Evolutionary conservation across 1,140 invertebrate genomes (phyloP), one percentile per base, ranked within the genome.

Genomic region (Batillaria attramentaria): DNA sequence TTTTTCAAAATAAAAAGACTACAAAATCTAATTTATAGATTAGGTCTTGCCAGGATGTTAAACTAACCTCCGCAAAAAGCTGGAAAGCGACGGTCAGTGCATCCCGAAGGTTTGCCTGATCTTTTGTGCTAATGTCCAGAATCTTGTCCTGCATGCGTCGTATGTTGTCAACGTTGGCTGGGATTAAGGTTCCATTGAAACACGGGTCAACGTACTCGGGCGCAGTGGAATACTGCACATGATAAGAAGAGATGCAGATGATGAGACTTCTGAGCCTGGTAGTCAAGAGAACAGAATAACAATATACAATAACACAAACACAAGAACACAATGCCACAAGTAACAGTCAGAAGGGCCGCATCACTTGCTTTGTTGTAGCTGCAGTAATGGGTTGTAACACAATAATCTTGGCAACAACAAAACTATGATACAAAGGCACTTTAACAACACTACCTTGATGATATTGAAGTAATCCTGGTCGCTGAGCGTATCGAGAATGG

Each of bases 401-500:
- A n/a, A n/a, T n/a, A n/a, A n/a, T n/a, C n/a, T n/a, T n/a, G n/a
- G n/a, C n/a, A n/a, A n/a, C n/a, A n/a, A n/a, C n/a, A n/a, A n/a
- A n/a, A n/a, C n/a, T n/a, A n/a, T n/a, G n/a, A n/a, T n/a, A n/a
- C n/a, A n/a, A n/a, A n/a, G n/a, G n/a, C n/a, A n/a, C n/a, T n/a
- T n/a, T n/a, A n/a, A n/a, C n/a, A n/a, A n/a, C n/a, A n/a, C n/a
- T 84, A 93, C 93, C 81, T 93, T 94, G 73, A 97, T 94, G 42
- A 99, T 94, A 83, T 98, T 98, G 62, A 99, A 95, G 88, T 96
- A 99, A 91, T 99, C 99, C 90, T 99, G 98, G 87, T 99, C 98
- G 16, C 96, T 98, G 13, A 99, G 93, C 0, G 99, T 99, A 43
- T 98, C 96, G 80, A 99, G 90, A 60, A 99, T 95, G 43, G 95